phyloP scores from a whole-genome alignment of 2,888 invertebrate species.

The Amiota communis region DNA sequence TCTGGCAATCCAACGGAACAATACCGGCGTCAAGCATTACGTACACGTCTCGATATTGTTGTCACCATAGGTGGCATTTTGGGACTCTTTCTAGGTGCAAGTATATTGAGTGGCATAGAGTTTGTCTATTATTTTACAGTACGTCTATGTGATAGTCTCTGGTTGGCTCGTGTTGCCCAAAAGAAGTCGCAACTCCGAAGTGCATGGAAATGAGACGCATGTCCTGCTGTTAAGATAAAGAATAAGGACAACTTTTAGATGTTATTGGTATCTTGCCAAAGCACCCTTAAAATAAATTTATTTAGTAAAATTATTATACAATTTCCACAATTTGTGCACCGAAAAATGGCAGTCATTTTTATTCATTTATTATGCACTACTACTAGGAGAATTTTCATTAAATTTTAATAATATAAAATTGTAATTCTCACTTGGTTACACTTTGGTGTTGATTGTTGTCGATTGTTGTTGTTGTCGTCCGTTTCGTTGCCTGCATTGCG shows the following conservation, averaged over 20 bases:
- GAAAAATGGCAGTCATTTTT: conserved; percentile 8
- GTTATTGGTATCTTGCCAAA: conserved; percentile 41
- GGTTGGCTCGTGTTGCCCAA: background rate
- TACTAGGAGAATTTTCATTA: background rate
- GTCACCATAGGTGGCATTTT: conserved; percentile 78
- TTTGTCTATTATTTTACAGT: conserved; percentile 76
- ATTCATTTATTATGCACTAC: background rate
- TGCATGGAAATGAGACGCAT: background rate
- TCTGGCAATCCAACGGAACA: conserved; percentile 70
- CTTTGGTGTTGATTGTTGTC: too few relatives aligned
- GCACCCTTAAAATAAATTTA: background rate
- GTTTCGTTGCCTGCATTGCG: background rate
- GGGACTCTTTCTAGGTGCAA: conserved; percentile 77
- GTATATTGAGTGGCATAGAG: conserved; percentile 77
- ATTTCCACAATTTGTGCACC: conserved; percentile 10
- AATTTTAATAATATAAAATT: background rate
- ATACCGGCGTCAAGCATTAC: conserved; percentile 74
- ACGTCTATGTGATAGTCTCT: conserved; percentile 55
- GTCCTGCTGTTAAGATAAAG: background rate
- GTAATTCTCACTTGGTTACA: too few relatives aligned
- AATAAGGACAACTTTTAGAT: conserved; percentile 17
- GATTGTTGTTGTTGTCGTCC: too few relatives aligned
- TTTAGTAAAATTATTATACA: conserved; percentile 11
- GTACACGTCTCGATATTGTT: conserved; percentile 71
- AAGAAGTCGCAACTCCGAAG: background rate